Percentiles rank a stretch among this genome's conserved stretches.
These are phyloP conservation scores for Aplysina aerophoba DNA, from an alignment of 37 sponge, comb jelly and placozoan genomes.

Conservation along the genomic window DNA sequence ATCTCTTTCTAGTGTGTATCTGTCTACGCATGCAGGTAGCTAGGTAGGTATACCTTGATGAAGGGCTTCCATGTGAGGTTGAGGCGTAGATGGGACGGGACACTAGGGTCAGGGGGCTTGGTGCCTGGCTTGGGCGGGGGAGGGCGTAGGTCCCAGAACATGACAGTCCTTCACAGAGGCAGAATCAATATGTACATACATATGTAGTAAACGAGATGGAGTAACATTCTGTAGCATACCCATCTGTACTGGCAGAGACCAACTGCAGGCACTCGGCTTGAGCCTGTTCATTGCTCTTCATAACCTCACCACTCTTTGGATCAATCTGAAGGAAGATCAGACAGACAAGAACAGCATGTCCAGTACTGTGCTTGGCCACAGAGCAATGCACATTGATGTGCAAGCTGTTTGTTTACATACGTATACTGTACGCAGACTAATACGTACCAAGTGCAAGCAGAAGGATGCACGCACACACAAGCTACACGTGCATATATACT, in stretches of 20 bases:
- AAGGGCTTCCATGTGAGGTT: constrained; percentile 89
- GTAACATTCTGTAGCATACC: too few species aligned
- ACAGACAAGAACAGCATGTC: not conserved
- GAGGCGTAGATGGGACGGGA: constrained; percentile 57
- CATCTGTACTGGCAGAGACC: constrained; percentile 75
- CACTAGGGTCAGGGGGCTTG: constrained; percentile 24
- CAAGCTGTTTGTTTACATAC: too few species aligned
- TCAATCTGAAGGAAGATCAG: constrained; percentile 9
- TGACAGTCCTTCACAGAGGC: constrained; percentile 43
- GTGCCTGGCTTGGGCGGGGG: constrained; percentile 49
- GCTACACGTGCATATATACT: too few species aligned
- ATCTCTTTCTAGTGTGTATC: not conserved
- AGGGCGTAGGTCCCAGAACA: constrained; percentile 94
- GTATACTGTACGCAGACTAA: too few species aligned
- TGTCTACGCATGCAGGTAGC: not conserved
- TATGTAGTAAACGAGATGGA: not conserved
- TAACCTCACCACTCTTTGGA: constrained; percentile 5
- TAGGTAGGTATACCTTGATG: constrained; percentile 53
- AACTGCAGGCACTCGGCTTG: constrained; percentile 66
- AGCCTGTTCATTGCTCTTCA: constrained; percentile 45
- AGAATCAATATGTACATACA: not conserved
- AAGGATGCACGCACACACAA: too few species aligned
- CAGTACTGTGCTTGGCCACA: too few species aligned
- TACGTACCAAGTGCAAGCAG: too few species aligned
- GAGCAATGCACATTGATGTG: too few species aligned